These are phyloP conservation scores for Rhynchotus rufescens DNA, from an alignment of 2,797 vertebrate genomes.

Conservation along the genomic window DNA sequence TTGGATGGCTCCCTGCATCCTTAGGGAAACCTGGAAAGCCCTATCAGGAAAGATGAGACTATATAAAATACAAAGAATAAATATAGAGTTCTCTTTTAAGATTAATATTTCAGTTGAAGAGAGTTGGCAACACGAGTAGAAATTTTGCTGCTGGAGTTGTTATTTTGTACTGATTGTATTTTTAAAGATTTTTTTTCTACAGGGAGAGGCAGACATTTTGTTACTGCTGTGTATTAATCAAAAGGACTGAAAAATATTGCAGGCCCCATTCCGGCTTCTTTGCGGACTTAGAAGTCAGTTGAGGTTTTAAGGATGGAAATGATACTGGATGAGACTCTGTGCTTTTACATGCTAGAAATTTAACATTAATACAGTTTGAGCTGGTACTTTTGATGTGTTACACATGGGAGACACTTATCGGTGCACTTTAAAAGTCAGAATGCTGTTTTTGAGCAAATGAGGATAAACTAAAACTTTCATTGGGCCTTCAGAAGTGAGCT, in stretches of 20 bases:
- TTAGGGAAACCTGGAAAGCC: background rate
- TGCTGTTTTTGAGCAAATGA: background rate
- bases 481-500: background rate
- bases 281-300: background rate
- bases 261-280: background rate
- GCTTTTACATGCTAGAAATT: background rate
- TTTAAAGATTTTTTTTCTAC: slow-evolving; percentile 48
- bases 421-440: background rate
- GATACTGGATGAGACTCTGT: background rate
- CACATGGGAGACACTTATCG: background rate
- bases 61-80: background rate
- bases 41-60: background rate
- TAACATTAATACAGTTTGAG: background rate
- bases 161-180: slow-evolving; percentile 43
- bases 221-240: slow-evolving; percentile 44
- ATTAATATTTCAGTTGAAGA: slow-evolving; percentile 23
- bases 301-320: background rate
- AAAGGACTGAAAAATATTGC: background rate
- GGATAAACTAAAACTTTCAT: background rate
- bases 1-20: too few species aligned
- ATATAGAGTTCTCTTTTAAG: background rate
- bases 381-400: background rate
- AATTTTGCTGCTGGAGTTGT: slow-evolving; percentile 4
- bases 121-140: background rate
- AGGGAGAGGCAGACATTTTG: slow-evolving; percentile 19